Percentiles rank a stretch among this genome's conserved stretches.
These are phyloP conservation scores for Lissocephala sabroskyi DNA, from an alignment of 2,888 invertebrate species.

Conservation along the genomic window DNA sequence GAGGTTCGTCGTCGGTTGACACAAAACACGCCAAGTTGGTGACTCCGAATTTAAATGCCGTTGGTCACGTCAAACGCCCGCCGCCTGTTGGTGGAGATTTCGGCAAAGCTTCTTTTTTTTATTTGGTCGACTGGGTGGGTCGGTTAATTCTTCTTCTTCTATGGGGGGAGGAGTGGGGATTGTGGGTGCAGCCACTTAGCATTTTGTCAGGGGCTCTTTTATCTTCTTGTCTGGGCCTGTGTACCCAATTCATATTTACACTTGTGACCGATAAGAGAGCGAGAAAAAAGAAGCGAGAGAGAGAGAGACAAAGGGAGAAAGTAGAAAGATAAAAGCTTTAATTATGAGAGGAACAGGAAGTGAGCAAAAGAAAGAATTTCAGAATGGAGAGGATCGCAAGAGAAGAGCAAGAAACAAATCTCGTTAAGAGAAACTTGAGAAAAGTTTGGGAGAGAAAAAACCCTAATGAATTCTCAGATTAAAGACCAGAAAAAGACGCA, in stretches of 20 bases:
- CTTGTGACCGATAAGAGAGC: constrained; percentile 29
- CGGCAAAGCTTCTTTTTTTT: no score
- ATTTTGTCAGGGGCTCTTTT: constrained; percentile 30
- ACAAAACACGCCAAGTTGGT: constrained; percentile 11
- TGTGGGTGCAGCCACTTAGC: constrained; percentile 13
- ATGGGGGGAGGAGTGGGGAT: constrained; percentile 9
- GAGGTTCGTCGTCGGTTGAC: constrained; percentile 38
- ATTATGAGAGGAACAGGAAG: no score
- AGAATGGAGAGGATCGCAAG: no score
- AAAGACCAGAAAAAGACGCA: no score
- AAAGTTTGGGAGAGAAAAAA: no score
- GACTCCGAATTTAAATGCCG: constrained; percentile 48
- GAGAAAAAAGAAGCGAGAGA: background rate
- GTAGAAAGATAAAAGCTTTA: background rate
- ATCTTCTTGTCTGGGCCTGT: constrained; percentile 43
- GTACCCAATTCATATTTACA: constrained; percentile 53
- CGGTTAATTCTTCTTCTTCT: constrained; percentile 6
- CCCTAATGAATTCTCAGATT: no score
- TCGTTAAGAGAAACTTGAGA: no score
- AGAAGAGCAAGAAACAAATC: no score
- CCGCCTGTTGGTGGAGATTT: no score
- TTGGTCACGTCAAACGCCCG: constrained; percentile 52
- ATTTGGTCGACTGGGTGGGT: constrained; percentile 41
- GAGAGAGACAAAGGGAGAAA: background rate
- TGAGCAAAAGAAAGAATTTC: no score